Evolutionary conservation across 2,888 invertebrate genomes (phyloP).

Genomic region (Bugulina stolonifera): DNA sequence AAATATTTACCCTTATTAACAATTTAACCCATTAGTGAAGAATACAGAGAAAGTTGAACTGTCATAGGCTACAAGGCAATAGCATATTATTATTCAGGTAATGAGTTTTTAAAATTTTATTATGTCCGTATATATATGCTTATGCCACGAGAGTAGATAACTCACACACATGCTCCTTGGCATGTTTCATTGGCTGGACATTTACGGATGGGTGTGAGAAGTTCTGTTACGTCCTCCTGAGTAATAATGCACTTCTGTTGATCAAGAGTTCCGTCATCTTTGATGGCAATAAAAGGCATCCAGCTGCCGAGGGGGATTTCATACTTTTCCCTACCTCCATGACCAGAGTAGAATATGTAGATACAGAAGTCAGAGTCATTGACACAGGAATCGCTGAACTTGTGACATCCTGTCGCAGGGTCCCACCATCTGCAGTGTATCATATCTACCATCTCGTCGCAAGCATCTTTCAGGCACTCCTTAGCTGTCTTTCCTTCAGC

Average conservation of each 20-base stretch:
- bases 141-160: too few relatives aligned
- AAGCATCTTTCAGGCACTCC: background rate
- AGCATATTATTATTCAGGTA: too few relatives aligned
- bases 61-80: too few relatives aligned
- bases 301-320: background rate
- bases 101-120: too few relatives aligned
- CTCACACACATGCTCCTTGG: background rate
- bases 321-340: background rate
- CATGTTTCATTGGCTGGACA: background rate
- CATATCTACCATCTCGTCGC: background rate
- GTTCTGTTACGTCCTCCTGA: background rate
- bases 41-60: too few relatives aligned
- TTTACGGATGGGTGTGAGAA: background rate
- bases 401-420: background rate
- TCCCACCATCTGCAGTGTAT: background rate
- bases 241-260: background rate
- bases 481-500: background rate
- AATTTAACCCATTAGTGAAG: too few relatives aligned
- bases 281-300: background rate
- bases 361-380: background rate
- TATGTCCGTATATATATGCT: too few relatives aligned
- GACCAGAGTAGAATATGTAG: background rate
- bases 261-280: background rate
- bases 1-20: too few relatives aligned
- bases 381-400: background rate